Percentiles rank a stretch among this genome's conserved stretches.
Conservation (phyloP, 2,797 vertebrate genomes). For the Darevskia mixta region DNA sequence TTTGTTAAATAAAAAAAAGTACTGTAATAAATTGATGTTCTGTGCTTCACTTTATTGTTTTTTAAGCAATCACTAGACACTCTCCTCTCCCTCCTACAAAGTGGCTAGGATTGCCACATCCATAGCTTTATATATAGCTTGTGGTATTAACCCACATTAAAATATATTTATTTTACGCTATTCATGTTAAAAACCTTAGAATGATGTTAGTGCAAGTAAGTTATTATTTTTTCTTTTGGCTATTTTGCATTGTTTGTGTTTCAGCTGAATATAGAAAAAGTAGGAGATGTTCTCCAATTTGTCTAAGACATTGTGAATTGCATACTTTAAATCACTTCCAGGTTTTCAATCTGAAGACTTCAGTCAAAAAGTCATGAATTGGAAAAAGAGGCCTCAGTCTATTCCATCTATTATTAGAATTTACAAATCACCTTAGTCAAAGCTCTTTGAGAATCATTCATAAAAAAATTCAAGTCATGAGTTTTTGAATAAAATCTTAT, state of each 20-base stretch:
- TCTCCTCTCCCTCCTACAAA: slow-evolving; percentile 46
- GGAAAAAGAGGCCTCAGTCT: slow-evolving; percentile 43
- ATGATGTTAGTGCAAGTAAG: slow-evolving; percentile 61
- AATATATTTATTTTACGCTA: slow-evolving; percentile 47
- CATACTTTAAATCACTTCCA: slow-evolving; percentile 59
- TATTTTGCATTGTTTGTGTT: slow-evolving; percentile 55
- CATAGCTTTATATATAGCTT: slow-evolving; percentile 47
- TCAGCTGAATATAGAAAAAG: slow-evolving; percentile 59
- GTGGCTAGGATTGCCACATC: slow-evolving; percentile 42
- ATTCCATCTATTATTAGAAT: slow-evolving; percentile 71
- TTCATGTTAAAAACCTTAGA: slow-evolving; percentile 61
- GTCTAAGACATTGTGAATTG: slow-evolving; percentile 60
- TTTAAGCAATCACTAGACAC: slow-evolving; percentile 1
- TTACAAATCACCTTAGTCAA: slow-evolving; percentile 70
- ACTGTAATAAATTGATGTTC: slow-evolving; percentile 4
- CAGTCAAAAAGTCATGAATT: slow-evolving; percentile 58
- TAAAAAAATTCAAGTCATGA: slow-evolving; percentile 76
- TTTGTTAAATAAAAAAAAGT: no score
- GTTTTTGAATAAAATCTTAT: slow-evolving; percentile 65
- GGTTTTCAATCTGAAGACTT: slow-evolving; percentile 67
- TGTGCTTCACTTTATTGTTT: slow-evolving; percentile 37
- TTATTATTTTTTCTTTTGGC: slow-evolving; percentile 62
- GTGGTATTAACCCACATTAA: slow-evolving; percentile 48
- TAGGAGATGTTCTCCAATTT: slow-evolving; percentile 61
- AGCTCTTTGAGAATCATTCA: slow-evolving; percentile 67